Percentiles rank a stretch among this genome's conserved stretches.
These are phyloP conservation scores for Rhynchomys soricoides DNA, from an alignment of 2,113 vertebrate genomes.

Conservation along the genomic window DNA sequence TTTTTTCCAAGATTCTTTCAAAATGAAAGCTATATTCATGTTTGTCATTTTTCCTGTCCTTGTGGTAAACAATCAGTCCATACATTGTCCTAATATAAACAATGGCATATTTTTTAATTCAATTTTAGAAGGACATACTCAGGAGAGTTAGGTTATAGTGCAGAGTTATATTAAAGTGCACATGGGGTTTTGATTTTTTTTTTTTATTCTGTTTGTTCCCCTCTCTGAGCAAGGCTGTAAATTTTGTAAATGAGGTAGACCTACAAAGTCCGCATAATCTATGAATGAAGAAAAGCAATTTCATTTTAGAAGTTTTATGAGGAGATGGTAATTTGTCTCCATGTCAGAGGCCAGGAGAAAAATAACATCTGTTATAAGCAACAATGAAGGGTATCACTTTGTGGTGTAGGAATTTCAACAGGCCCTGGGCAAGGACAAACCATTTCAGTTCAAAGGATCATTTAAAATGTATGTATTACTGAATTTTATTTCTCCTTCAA, in stretches of 20 bases:
- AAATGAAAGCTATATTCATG: slow-evolving; percentile 41
- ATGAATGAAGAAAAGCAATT: slow-evolving; percentile 69
- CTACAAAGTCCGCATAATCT: slow-evolving; percentile 60
- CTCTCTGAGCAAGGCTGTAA: slow-evolving; percentile 49
- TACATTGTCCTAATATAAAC: slow-evolving; percentile 76
- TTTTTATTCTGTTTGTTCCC: neutral
- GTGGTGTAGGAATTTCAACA: neutral
- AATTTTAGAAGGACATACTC: slow-evolving; percentile 37
- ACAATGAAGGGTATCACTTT: neutral
- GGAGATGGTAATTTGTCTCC: slow-evolving; percentile 41
- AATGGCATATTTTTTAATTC: slow-evolving; percentile 74
- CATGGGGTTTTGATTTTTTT: neutral
- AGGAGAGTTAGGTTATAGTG: slow-evolving; percentile 46
- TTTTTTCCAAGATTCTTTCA: slow-evolving; percentile 18
- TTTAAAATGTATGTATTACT: neutral
- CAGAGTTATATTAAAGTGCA: neutral
- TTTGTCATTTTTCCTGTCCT: slow-evolving; percentile 55
- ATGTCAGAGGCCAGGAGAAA: neutral
- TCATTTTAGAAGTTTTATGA: slow-evolving; percentile 47
- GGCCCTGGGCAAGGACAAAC: neutral
- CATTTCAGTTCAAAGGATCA: neutral
- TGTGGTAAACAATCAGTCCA: slow-evolving; percentile 76
- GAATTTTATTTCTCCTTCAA: neutral
- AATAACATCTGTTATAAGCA: neutral
- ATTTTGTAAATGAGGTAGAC: slow-evolving; percentile 55